Percentiles rank a stretch among this genome's conserved stretches.
These are phyloP conservation scores for Catamblyrhynchus diadema DNA, from an alignment of 2,797 vertebrate species.

Conservation along the genomic window DNA sequence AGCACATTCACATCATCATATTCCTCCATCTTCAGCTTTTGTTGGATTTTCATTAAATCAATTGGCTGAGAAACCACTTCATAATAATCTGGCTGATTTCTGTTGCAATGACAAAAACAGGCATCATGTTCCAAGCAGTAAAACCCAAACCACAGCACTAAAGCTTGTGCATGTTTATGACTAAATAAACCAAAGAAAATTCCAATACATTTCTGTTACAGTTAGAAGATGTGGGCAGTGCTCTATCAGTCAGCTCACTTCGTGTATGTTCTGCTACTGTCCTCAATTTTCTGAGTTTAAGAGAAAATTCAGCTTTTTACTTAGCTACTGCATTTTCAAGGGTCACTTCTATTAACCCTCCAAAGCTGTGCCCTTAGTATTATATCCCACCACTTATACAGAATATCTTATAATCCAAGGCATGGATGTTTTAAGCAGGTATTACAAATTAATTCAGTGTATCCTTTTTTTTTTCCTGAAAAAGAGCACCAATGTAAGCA, in stretches of 20 bases:
- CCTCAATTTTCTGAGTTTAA: background rate
- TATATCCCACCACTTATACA: background rate
- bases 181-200: background rate
- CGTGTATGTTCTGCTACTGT: background rate
- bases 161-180: background rate
- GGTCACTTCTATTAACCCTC: background rate
- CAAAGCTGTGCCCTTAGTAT: background rate
- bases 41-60: constrained; percentile 99
- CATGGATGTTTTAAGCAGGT: background rate
- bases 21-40: constrained; percentile 99
- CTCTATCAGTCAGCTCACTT: background rate
- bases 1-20: constrained; percentile 96
- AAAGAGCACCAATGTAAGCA: background rate
- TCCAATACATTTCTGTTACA: background rate
- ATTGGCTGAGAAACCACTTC: constrained; percentile 98
- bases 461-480: background rate
- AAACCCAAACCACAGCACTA: background rate
- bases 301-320: background rate
- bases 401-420: background rate
- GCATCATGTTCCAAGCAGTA: background rate
- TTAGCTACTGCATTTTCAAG: background rate
- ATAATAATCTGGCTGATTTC: constrained; percentile 99
- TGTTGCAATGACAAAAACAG: constrained; percentile 65
- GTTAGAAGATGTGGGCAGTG: background rate
- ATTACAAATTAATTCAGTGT: background rate